phyloP scores from a whole-genome alignment of 2,797 vertebrate species.

The Sebastes kiyomatsui region DNA sequence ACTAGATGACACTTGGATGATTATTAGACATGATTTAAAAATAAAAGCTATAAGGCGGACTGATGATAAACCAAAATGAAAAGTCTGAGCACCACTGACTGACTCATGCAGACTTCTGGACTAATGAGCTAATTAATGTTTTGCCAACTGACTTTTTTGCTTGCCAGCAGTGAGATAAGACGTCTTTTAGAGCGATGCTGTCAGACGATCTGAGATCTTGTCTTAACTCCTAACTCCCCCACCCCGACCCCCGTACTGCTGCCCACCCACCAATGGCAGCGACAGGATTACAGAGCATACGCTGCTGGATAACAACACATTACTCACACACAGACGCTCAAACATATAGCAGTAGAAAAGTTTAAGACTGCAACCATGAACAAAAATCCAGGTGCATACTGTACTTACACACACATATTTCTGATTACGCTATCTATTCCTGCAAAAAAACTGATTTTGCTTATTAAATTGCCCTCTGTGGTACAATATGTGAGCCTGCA shows the following conservation, averaged over 20 bases:
- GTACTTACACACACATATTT: neutral
- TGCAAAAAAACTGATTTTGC: neutral
- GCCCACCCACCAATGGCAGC: constrained; percentile 50
- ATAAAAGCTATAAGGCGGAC: neutral
- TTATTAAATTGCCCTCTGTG: neutral
- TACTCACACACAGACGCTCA: constrained; percentile 31
- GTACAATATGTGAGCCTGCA: neutral
- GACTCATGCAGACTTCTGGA: constrained; percentile 21
- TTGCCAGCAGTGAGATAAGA: constrained; percentile 57
- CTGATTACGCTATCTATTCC: neutral
- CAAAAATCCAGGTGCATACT: neutral
- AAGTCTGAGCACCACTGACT: constrained; percentile 1
- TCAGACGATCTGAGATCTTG: constrained; percentile 47
- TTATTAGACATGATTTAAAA: neutral
- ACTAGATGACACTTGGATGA: neutral
- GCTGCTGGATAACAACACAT: constrained; percentile 51
- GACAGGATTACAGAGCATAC: constrained; percentile 72
- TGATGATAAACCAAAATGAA: neutral
- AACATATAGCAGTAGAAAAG: constrained; percentile 1
- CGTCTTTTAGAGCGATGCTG: constrained; percentile 25
- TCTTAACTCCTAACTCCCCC: constrained; percentile 59
- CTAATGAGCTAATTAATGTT: constrained; percentile 1
- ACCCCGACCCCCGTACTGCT: neutral
- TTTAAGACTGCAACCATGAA: neutral
- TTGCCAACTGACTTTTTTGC: neutral